Evolutionary conservation across 2,113 vertebrate species (phyloP), one percentile per base, ranked within the genome.

Genomic region (Clarias macrocephalus): DNA sequence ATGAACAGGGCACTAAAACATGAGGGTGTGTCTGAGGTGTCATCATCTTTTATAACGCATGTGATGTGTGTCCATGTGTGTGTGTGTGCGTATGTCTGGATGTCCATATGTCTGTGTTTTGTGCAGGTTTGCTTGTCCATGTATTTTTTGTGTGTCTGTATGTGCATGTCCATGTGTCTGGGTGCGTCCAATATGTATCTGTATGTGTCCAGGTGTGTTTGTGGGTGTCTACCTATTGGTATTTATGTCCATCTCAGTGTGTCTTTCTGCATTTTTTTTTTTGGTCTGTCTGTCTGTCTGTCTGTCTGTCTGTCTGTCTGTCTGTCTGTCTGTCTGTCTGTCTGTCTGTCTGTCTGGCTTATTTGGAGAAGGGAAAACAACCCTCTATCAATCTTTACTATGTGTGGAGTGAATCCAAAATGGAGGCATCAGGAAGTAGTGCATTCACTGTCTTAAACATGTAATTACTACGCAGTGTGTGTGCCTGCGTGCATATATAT

Each of bases 401-500:
- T 65, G 63, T 65, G n/a, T 33, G 87, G 63, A n/a, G n/a, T 33
- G 87, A 62, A 91, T 91, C 90, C 94, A 73, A 94, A 93, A 94
- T 94, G 94, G 93, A 93, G 82, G 59, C 63, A 85, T 62, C 76
- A 54, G 54, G 79, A 63, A 85, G 77, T 23, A 48, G 63, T 12
- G 70, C 65, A 68, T 16, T 68, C 65, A 9, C 37, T 5, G 33
- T 4, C 70, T 75, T 75, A 37, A 37, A 37, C 48, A 72, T 7
- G 16, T 72, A 72, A 72, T 72, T 37, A 72, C 5, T 37, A 37
- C 10, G 19, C 65, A 4, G 63, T 7, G 3, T n/a, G 28, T 37
- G 15, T 72, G 30, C 6, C 28, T 68, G 66, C 30, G 66, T 68
- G 66, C 30, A 7, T 7, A 48, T 48, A 48, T 8, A 48, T 42